Conservation (phyloP, 2,888 invertebrate genomes). For the Agriotes lineatus region DNA sequence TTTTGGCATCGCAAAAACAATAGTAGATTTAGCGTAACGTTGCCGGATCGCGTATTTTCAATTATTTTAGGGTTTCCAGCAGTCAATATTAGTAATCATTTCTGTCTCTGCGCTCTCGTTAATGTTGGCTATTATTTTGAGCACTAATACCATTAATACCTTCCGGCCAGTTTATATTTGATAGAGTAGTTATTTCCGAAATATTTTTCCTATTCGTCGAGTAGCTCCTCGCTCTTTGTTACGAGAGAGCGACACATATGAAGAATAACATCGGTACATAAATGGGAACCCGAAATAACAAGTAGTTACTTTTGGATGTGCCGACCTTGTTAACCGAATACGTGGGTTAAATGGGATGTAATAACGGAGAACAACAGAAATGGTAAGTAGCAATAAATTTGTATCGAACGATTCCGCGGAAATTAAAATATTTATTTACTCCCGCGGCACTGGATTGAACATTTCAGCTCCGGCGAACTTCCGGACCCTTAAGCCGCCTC, state of each 20-base stretch:
- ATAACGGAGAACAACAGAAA: conserved; percentile 9
- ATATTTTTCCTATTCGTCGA: conserved; percentile 1
- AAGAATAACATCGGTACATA: neutral
- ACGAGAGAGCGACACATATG: neutral
- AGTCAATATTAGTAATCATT: conserved; percentile 39
- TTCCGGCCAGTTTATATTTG: conserved; percentile 27
- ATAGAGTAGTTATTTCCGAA: conserved; percentile 25
- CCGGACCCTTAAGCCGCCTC: conserved; percentile 3
- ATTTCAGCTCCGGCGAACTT: neutral
- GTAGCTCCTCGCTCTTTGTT: neutral
- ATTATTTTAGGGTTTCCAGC: conserved; percentile 38
- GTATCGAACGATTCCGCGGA: neutral
- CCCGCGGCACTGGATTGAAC: neutral
- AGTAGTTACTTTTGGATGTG: neutral
- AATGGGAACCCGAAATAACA: neutral
- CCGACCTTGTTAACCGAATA: neutral
- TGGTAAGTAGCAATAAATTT: conserved; percentile 14
- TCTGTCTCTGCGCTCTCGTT: conserved; percentile 32
- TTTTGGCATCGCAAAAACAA: conserved; percentile 34
- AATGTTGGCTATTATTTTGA: conserved; percentile 40
- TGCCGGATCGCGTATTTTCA: conserved; percentile 37
- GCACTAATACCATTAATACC: conserved; percentile 39
- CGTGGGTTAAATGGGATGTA: conserved; percentile 8
- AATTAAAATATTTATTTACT: conserved; percentile 19
- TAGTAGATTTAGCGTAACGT: conserved; percentile 32